These are phyloP conservation scores for Chamaea fasciata DNA, from an alignment of 2,113 vertebrate species.

Conservation along the genomic window DNA sequence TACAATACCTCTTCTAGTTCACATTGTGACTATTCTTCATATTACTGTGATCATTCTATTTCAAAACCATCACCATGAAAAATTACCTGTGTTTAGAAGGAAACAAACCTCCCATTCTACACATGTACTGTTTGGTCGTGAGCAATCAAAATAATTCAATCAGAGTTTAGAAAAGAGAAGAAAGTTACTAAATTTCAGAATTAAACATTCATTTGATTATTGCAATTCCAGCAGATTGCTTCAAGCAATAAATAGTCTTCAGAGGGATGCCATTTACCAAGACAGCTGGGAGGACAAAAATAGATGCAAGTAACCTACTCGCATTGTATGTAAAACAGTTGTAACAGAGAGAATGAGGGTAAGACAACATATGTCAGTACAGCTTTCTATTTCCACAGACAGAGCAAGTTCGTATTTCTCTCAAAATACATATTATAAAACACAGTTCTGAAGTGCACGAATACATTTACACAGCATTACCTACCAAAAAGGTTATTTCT, in stretches of 20 bases:
- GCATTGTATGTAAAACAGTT: slow-evolving; percentile 49
- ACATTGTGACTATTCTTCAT: neutral
- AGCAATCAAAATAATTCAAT: neutral
- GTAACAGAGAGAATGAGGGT: neutral
- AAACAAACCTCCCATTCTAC: neutral
- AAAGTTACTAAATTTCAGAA: slow-evolving; percentile 32
- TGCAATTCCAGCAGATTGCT: slow-evolving; percentile 48
- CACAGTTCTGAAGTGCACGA: neutral
- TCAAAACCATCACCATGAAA: neutral
- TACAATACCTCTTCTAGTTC: neutral
- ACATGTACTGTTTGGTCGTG: neutral
- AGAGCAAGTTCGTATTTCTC: neutral
- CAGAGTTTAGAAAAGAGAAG: neutral
- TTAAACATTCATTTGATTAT: slow-evolving; percentile 5
- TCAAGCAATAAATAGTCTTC: slow-evolving; percentile 52
- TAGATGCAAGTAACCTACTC: slow-evolving; percentile 59
- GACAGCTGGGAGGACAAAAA: slow-evolving; percentile 81
- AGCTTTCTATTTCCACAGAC: slow-evolving; percentile 9
- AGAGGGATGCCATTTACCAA: slow-evolving; percentile 43
- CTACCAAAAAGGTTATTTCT: slow-evolving; percentile 7
- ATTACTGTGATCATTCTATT: neutral
- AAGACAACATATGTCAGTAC: neutral
- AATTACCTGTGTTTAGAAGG: neutral
- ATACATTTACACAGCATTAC: neutral
- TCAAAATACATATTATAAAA: neutral